phyloP scores from a whole-genome alignment of 2,888 invertebrate genomes.

The Mythimna albipuncta region DNA sequence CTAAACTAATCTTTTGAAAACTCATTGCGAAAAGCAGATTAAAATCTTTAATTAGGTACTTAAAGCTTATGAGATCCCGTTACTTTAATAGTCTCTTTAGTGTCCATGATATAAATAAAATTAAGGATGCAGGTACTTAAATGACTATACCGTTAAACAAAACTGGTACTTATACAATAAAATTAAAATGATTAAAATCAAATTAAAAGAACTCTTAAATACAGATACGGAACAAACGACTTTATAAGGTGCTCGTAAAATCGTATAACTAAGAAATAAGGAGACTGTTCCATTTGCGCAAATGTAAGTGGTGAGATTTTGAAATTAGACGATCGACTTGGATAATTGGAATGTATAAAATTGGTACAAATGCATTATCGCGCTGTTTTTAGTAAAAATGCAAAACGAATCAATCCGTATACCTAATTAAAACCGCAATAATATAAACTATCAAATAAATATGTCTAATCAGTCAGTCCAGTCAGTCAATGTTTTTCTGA shows the following conservation, averaged over 20 bases:
- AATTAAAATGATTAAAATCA: conserved; percentile 42
- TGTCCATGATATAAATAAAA: conserved; percentile 24
- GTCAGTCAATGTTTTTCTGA: not conserved
- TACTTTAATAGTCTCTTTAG: conserved; percentile 11
- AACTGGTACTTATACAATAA: conserved; percentile 32
- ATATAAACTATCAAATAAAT: not conserved
- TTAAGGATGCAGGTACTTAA: conserved; percentile 27
- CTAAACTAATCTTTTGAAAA: not conserved
- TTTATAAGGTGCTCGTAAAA: conserved; percentile 50
- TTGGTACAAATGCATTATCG: not conserved
- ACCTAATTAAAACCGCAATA: not conserved
- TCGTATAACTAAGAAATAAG: conserved; percentile 24
- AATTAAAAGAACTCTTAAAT: conserved; percentile 47
- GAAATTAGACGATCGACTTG: not conserved
- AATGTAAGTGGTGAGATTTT: not conserved
- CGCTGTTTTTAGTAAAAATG: not conserved
- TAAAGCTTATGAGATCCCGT: conserved; percentile 14
- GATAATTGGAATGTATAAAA: not conserved
- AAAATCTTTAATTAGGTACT: not conserved
- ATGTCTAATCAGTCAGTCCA: not conserved
- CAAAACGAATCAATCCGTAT: not conserved
- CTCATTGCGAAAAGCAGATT: conserved; percentile 15
- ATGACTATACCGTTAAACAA: conserved; percentile 10
- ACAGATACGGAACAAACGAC: conserved; percentile 42
- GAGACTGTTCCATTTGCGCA: conserved; percentile 18